Conservation (phyloP, 2,797 vertebrate genomes). For the Sus cebifrons region DNA sequence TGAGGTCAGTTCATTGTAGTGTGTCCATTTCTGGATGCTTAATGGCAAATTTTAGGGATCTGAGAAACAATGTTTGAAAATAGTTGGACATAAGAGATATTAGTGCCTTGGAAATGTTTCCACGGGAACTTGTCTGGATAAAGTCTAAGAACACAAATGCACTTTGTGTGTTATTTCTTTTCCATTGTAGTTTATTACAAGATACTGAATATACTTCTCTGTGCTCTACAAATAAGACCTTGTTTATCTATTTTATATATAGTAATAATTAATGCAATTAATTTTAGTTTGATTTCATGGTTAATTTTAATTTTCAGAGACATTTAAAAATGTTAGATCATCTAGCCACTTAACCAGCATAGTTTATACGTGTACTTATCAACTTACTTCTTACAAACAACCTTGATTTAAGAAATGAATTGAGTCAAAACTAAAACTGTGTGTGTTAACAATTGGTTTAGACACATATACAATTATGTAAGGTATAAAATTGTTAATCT, state of each 20-base stretch:
- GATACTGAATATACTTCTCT: neutral
- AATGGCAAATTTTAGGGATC: neutral
- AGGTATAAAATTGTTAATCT: neutral
- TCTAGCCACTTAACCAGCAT: constrained; percentile 15
- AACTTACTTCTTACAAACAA: neutral
- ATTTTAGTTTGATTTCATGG: neutral
- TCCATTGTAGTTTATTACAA: neutral
- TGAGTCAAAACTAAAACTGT: neutral
- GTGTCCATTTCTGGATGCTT: neutral
- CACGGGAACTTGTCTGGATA: neutral
- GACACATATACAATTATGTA: neutral
- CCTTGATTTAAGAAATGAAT: neutral
- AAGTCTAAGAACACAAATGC: neutral
- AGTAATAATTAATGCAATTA: neutral
- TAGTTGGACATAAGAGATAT: neutral
- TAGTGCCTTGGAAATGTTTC: neutral
- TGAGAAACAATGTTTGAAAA: neutral
- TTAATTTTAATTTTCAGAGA: neutral
- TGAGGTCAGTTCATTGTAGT: neutral
- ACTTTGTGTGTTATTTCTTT: neutral
- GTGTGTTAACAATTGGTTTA: neutral
- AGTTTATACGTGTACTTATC: neutral
- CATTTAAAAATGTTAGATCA: neutral
- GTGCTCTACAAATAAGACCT: neutral
- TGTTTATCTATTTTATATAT: neutral